A percentile compares a stretch with the other conserved stretches of the same genome.
These are phyloP conservation scores for Gymnoscopelus braueri DNA, from an alignment of 2,797 vertebrate species.

Conservation along the genomic window DNA sequence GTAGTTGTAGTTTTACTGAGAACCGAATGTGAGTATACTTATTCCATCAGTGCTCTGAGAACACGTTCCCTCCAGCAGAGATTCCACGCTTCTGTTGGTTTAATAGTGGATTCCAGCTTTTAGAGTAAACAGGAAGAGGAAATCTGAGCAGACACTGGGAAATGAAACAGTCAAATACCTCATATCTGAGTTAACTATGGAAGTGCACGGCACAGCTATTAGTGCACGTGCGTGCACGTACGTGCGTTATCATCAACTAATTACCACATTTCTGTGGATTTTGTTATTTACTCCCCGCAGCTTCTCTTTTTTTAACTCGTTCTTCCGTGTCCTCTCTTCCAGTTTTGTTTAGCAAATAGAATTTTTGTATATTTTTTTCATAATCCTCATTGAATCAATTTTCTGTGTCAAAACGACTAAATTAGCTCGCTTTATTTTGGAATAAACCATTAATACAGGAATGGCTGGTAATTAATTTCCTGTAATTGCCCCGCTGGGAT, in stretches of 20 bases:
- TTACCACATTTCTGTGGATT: conserved; percentile 74
- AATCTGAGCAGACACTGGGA: conserved; percentile 62
- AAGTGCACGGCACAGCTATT: conserved; percentile 27
- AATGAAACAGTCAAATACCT: conserved; percentile 55
- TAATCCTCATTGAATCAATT: conserved; percentile 81
- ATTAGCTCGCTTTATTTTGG: conserved; percentile 83
- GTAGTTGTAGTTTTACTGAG: no score
- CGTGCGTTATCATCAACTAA: conserved; percentile 71
- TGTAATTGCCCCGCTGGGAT: conserved; percentile 83
- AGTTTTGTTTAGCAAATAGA: conserved; percentile 82
- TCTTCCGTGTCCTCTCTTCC: conserved; percentile 66
- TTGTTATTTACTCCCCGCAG: conserved; percentile 26
- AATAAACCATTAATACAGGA: conserved; percentile 82
- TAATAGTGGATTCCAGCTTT: conserved; percentile 36
- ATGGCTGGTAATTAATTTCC: conserved; percentile 83
- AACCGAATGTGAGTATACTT: no score
- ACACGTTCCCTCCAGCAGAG: conserved; percentile 57
- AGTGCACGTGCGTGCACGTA: conserved; percentile 7
- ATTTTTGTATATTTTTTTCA: conserved; percentile 51
- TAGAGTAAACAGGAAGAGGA: conserved; percentile 72
- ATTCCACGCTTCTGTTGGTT: conserved; percentile 67
- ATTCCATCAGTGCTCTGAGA: no score
- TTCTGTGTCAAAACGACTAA: conserved; percentile 80
- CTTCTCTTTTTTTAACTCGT: conserved; percentile 77
- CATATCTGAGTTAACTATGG: conserved; percentile 34